phyloP scores from a whole-genome alignment of 1,140 invertebrate species.

The Elymnias hypermnestra region DNA sequence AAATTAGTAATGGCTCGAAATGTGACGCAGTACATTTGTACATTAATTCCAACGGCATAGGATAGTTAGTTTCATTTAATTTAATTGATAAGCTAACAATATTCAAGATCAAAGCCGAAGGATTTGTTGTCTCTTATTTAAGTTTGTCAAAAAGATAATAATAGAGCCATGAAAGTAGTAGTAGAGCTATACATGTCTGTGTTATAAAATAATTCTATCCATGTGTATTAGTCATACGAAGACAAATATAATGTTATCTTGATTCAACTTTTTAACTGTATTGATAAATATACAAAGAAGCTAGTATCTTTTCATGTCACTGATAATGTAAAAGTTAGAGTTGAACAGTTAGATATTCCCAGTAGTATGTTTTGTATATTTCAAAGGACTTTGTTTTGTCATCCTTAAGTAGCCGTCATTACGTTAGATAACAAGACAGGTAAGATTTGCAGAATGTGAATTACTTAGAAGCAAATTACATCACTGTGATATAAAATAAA shows the following conservation, averaged over 20 bases:
- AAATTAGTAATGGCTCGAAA: too few species aligned
- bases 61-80: too few species aligned
- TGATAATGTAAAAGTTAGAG: conserved; percentile 17
- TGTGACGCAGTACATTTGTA: too few species aligned
- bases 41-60: too few species aligned
- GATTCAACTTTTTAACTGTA: neutral
- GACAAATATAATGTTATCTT: neutral
- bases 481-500: neutral
- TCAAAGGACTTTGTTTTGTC: conserved; percentile 22
- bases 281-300: conserved; percentile 5
- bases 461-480: conserved; percentile 10
- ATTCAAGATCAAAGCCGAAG: too few species aligned
- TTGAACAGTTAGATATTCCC: conserved; percentile 24
- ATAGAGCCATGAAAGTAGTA: too few species aligned
- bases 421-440: conserved; percentile 42
- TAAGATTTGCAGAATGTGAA: conserved; percentile 39
- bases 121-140: too few species aligned
- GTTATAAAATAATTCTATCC: too few species aligned
- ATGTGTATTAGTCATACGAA: too few species aligned
- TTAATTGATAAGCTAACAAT: too few species aligned
- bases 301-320: conserved; percentile 7
- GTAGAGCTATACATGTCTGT: too few species aligned
- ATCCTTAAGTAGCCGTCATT: conserved; percentile 30
- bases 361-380: conserved; percentile 27
- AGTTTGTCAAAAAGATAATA: too few species aligned